These are phyloP conservation scores for Philereme transversata DNA, from an alignment of 2,888 invertebrate genomes.

Conservation along the genomic window DNA sequence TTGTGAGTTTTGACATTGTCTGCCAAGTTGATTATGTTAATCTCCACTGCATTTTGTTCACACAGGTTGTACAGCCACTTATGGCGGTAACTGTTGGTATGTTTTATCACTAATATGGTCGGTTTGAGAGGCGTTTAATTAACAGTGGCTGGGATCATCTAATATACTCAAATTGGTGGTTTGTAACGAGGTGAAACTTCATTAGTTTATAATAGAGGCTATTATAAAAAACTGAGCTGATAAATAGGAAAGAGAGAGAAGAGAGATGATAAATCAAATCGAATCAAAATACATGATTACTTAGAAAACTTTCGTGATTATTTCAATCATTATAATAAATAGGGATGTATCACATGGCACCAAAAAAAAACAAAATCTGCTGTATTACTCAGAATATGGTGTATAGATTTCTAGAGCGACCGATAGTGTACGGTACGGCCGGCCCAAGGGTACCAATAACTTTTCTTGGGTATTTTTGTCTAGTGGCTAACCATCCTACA, in stretches of 20 bases:
- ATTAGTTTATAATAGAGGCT: constrained; percentile 26
- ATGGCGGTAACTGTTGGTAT: constrained; percentile 11
- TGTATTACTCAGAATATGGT: no score
- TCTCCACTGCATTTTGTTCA: background rate
- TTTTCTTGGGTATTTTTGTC: no score
- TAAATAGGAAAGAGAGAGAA: background rate
- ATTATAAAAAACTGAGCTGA: constrained; percentile 4
- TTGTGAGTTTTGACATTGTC: background rate
- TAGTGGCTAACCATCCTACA: no score
- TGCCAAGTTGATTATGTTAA: background rate
- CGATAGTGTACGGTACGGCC: no score
- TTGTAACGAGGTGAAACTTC: constrained; percentile 29
- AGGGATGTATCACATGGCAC: no score
- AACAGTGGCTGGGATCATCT: constrained; percentile 28
- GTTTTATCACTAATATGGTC: constrained; percentile 32
- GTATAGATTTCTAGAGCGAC: no score
- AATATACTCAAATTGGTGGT: constrained; percentile 23
- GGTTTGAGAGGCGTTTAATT: constrained; percentile 32
- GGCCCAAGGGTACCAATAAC: no score
- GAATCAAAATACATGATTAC: no score
- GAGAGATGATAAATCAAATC: no score
- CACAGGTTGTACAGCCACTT: constrained; percentile 12
- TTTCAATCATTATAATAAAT: no score
- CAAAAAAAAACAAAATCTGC: no score
- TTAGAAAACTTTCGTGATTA: no score